Conservation (phyloP, 2,797 vertebrate genomes). For the Buceros bicornis region DNA sequence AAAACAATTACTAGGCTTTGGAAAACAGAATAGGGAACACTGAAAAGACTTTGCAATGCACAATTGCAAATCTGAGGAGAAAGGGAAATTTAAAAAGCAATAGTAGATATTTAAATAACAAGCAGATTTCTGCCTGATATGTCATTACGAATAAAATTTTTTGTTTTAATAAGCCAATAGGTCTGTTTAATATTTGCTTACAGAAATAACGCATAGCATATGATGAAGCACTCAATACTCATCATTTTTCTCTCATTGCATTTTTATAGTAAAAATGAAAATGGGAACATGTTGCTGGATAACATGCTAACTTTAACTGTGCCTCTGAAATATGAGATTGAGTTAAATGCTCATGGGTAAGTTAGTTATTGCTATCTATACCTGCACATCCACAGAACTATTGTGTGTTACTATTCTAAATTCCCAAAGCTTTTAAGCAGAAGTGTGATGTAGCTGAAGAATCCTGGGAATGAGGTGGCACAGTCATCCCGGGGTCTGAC, state of each 20-base stretch:
- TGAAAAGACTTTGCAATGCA: neutral
- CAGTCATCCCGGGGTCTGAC: neutral
- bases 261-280: constrained; percentile 88
- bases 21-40: neutral
- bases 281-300: constrained; percentile 75
- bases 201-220: neutral
- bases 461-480: neutral
- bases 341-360: constrained; percentile 90
- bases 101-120: neutral
- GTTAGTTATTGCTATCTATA: neutral
- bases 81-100: neutral
- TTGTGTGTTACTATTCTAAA: neutral
- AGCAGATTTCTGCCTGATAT: neutral
- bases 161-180: neutral
- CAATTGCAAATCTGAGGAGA: neutral
- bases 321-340: constrained; percentile 88
- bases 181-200: neutral
- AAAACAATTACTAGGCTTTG: neutral
- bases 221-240: neutral
- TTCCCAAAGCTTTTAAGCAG: neutral
- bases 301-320: constrained; percentile 82
- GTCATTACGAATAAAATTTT: neutral
- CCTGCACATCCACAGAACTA: neutral
- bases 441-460: neutral
- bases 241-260: neutral